Evolutionary conservation across 2,888 invertebrate species (phyloP), one percentile per base, ranked within the genome.

Genomic region (Euzophera pinguis): DNA sequence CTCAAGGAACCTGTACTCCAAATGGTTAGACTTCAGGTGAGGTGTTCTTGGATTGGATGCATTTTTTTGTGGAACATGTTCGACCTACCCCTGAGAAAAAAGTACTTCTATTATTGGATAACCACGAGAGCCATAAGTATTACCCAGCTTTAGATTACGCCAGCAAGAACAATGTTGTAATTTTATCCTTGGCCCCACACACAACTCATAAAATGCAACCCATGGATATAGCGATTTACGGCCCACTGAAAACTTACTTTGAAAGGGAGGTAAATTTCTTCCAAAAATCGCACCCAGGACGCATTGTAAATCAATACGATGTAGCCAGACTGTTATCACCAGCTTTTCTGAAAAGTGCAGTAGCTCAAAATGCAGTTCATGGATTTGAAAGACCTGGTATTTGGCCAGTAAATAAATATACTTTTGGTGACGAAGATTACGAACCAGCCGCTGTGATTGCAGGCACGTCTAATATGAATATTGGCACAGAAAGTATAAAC

Each of bases 171-270:
- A 39, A 53, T 27, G 22, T 53, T 14, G 12, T 45, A 27, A 10
- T 50, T 48, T 27, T 52, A 10, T 52, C 52, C n/a, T 39, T 52
- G 2, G 12, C 29, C 1, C 51, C 45, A n/a, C 51, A 52, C 53
- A 66, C 64, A 41, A 61, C 62, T 14, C 59, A 71, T 54, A 58
- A 57, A 56, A 55, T 69, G 62, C 69, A 71, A 53, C 66, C 67
- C 29, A 50, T 73, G 48, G 69, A 71, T 62, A 57, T 63, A 47
- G 57, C 63, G 12, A 59, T 70, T 16, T 70, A 68, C 56, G 67
- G 65, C 43, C 68, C 71, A 49, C 50, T 72, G 35, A 73, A 72
- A 63, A 64, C 47, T 10, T 64, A 58, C 35, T 69, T 69, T 63
- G 66, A 71, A 50, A 53, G 54, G 45, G 60, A 55, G 48, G 53